These are phyloP conservation scores for Apis cerana DNA, from an alignment of 1,140 invertebrate genomes.

Conservation along the genomic window DNA sequence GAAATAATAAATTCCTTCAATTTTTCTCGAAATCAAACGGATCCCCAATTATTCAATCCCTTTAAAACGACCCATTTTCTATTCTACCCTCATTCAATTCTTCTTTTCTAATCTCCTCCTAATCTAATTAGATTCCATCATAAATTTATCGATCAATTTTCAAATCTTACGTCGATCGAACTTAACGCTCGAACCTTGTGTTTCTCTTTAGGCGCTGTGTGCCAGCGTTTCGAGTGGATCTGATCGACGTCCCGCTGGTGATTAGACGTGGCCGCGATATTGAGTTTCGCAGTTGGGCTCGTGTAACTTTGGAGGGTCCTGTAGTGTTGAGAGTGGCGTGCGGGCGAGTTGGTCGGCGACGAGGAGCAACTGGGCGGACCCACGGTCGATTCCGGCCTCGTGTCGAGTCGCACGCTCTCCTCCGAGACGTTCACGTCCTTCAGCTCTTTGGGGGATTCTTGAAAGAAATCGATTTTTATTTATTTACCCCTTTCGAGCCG, in stretches of 20 bases:
- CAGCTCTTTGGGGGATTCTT: conserved; percentile 65
- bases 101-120: too few relatives aligned
- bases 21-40: too few relatives aligned
- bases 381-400: conserved; percentile 58
- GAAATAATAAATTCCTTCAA: too few relatives aligned
- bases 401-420: conserved; percentile 57
- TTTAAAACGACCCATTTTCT: too few relatives aligned
- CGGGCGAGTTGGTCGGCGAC: conserved; percentile 72
- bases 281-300: conserved; percentile 73
- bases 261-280: conserved; percentile 64
- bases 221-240: conserved; percentile 80
- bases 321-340: conserved; percentile 76
- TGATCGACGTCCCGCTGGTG: conserved; percentile 73
- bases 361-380: conserved; percentile 70
- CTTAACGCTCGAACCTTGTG: conserved; percentile 80
- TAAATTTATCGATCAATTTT: conserved; percentile 5
- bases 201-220: conserved; percentile 84
- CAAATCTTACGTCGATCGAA: not conserved
- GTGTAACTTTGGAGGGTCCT: conserved; percentile 75
- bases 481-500: not conserved
- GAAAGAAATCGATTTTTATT: conserved; percentile 34
- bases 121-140: too few relatives aligned
- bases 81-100: too few relatives aligned
- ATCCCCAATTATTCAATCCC: too few relatives aligned
- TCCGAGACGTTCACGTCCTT: conserved; percentile 54